These are phyloP conservation scores for Cheilosia soror DNA, from an alignment of 2,888 invertebrate species.

Conservation along the genomic window DNA sequence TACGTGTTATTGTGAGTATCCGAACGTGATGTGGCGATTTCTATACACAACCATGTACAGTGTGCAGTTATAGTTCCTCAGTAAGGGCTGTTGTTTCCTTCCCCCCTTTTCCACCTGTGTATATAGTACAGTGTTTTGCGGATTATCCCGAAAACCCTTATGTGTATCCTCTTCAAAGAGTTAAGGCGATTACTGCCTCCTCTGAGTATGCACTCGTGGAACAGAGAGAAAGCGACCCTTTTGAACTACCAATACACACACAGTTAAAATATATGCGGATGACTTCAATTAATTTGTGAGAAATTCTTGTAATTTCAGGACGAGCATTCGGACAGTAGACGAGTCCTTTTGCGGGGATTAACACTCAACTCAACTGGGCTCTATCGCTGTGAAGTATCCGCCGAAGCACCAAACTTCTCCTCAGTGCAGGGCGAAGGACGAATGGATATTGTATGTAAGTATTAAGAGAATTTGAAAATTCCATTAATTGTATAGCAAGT, in stretches of 20 bases:
- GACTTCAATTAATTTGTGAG: slow-evolving; percentile 51
- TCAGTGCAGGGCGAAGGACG: slow-evolving; percentile 90
- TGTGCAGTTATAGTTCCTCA: neutral
- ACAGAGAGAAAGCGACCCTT: slow-evolving; percentile 14
- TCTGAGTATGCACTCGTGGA: neutral
- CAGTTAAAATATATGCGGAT: neutral
- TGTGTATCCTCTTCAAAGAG: slow-evolving; percentile 28
- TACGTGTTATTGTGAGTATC: slow-evolving; percentile 87
- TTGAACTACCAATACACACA: slow-evolving; percentile 18
- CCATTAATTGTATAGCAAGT: slow-evolving; percentile 56
- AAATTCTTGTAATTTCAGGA: slow-evolving; percentile 84
- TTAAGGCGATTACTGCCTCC: slow-evolving; percentile 46
- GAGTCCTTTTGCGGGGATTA: slow-evolving; percentile 87
- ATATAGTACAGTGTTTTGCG: slow-evolving; percentile 8
- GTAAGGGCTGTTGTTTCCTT: slow-evolving; percentile 16
- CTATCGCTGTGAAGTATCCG: slow-evolving; percentile 91
- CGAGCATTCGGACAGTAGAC: slow-evolving; percentile 88
- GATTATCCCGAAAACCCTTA: slow-evolving; percentile 32
- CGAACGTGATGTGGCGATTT: slow-evolving; percentile 9
- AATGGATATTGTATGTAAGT: slow-evolving; percentile 93
- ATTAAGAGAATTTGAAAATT: slow-evolving; percentile 61
- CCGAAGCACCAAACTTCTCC: slow-evolving; percentile 91
- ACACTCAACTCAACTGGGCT: slow-evolving; percentile 89
- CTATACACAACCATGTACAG: neutral
- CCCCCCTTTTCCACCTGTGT: slow-evolving; percentile 9